Conservation (phyloP, 2,888 invertebrate genomes). For the Ectemnius lituratus region DNA sequence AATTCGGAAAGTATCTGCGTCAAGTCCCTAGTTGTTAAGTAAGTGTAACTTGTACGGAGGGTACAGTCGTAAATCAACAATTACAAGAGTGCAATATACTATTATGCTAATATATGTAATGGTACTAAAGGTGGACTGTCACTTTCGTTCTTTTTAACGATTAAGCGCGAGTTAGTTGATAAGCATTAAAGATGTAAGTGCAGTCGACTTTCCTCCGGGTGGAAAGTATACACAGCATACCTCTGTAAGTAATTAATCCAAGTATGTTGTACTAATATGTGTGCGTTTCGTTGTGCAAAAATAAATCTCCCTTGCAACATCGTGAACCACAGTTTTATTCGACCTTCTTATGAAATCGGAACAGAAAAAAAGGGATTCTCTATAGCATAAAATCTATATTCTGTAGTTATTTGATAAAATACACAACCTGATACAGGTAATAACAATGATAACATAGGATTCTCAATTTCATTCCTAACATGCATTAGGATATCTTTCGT, state of each 20-base stretch:
- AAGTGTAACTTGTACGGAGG: constrained; percentile 32
- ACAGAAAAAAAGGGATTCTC: too few species aligned
- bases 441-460: constrained; percentile 13
- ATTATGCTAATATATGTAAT: constrained; percentile 16
- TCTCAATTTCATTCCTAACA: constrained; percentile 1
- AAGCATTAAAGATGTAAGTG: constrained; percentile 53
- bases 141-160: too few species aligned
- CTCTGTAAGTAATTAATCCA: constrained; percentile 62
- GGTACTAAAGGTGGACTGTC: not conserved
- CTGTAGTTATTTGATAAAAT: constrained; percentile 2
- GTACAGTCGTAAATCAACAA: constrained; percentile 28
- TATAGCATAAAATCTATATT: constrained; percentile 1
- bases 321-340: constrained; percentile 28
- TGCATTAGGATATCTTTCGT: not conserved
- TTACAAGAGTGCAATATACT: constrained; percentile 5
- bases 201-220: constrained; percentile 60
- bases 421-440: constrained; percentile 40
- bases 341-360: constrained; percentile 8
- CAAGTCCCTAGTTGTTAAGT: not conserved
- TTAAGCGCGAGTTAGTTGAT: too few species aligned
- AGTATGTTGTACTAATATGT: constrained; percentile 61
- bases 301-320: constrained; percentile 63
- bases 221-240: constrained; percentile 67
- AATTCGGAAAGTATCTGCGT: too few species aligned
- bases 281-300: constrained; percentile 64